Percentiles rank a stretch among this genome's conserved stretches.
Evolutionary conservation across 2,888 invertebrate genomes (phyloP).

Genomic region (Drosophila rellima): DNA sequence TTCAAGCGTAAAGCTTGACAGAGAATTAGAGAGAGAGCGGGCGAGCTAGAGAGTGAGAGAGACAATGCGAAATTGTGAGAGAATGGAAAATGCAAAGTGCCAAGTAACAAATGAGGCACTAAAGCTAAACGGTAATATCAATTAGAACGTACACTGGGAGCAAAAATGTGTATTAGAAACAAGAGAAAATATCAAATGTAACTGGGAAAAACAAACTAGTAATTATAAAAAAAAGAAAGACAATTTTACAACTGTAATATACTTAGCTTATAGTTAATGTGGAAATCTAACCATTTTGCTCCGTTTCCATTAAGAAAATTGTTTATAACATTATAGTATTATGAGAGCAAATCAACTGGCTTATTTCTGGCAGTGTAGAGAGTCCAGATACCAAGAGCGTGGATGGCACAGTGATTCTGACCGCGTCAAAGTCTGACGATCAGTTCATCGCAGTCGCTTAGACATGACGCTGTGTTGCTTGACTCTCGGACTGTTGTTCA

Average conservation of each 20-base stretch:
- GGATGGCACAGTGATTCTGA: not conserved
- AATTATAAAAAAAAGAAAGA: no score
- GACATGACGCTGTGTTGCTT: constrained; percentile 45
- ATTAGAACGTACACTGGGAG: constrained; percentile 19
- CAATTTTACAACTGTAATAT: no score
- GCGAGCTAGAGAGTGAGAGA: not conserved
- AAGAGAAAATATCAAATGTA: no score
- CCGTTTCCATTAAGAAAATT: no score
- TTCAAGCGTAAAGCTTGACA: constrained; percentile 4
- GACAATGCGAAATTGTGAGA: not conserved
- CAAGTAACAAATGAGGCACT: constrained; percentile 4
- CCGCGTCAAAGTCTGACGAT: constrained; percentile 2
- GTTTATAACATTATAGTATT: no score
- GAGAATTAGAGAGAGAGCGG: not conserved
- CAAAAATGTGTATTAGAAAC: not conserved
- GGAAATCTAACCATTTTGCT: no score
- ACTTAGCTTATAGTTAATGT: no score
- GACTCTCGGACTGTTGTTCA: constrained; percentile 34
- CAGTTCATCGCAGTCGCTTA: constrained; percentile 26
- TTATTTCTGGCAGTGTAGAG: not conserved
- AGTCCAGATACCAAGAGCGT: not conserved
- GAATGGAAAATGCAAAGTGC: constrained; percentile 12
- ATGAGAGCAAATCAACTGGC: not conserved
- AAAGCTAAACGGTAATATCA: constrained; percentile 17
- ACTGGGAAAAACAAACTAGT: no score